Conservation (phyloP, 2,888 invertebrate genomes). For the Oscheius sp. region DNA sequence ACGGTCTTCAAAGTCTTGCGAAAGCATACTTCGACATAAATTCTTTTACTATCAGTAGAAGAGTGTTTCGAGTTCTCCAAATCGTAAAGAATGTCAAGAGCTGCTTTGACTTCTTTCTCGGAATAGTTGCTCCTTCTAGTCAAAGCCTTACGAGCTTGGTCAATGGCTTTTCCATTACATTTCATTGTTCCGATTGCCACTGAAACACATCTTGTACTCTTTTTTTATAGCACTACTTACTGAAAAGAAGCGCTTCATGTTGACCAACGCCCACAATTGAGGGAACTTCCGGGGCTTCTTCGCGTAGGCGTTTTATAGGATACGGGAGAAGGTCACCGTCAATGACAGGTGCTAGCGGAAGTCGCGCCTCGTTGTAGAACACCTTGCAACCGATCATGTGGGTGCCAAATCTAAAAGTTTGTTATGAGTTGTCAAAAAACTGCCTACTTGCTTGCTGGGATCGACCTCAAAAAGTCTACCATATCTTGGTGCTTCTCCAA, state of each 20-base stretch:
- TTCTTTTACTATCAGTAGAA: slow-evolving; percentile 20
- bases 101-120: slow-evolving; percentile 16
- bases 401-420: slow-evolving; percentile 52
- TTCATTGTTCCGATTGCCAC: slow-evolving; percentile 63
- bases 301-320: slow-evolving; percentile 49
- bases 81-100: background rate
- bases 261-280: slow-evolving; percentile 66
- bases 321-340: slow-evolving; percentile 69
- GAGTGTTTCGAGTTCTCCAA: background rate
- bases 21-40: slow-evolving; percentile 37
- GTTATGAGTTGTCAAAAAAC: background rate
- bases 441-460: slow-evolving; percentile 63
- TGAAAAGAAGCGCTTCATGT: slow-evolving; percentile 68
- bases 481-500: slow-evolving; percentile 61
- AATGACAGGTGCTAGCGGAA: slow-evolving; percentile 68
- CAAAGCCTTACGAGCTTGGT: slow-evolving; percentile 40
- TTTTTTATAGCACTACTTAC: slow-evolving; percentile 41
- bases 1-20: background rate
- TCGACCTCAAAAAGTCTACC: slow-evolving; percentile 57
- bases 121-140: slow-evolving; percentile 42
- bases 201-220: slow-evolving; percentile 39
- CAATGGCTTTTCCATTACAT: slow-evolving; percentile 62
- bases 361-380: slow-evolving; percentile 59
- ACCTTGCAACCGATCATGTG: slow-evolving; percentile 60
- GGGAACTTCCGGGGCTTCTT: slow-evolving; percentile 55